These are phyloP conservation scores for Pseudomyrmex dendroicus DNA, from an alignment of 1,140 invertebrate species.

Conservation along the genomic window DNA sequence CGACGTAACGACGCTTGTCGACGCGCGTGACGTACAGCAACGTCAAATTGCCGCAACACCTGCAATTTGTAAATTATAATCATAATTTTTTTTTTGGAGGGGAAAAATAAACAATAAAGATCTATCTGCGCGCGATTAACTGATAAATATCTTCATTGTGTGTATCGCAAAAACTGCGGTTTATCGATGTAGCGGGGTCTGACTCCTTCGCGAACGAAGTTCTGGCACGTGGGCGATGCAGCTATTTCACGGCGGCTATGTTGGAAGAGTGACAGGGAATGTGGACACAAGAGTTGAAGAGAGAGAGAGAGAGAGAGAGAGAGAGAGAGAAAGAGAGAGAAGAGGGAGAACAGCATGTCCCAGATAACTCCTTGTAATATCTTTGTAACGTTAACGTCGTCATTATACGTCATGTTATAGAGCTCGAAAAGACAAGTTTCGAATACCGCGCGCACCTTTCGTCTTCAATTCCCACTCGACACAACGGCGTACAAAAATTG, in stretches of 20 bases:
- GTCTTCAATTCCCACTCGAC: neutral
- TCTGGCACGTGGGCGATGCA: constrained; percentile 55
- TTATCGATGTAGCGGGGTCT: constrained; percentile 12
- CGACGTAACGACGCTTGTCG: no score
- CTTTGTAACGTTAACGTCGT: constrained; percentile 50
- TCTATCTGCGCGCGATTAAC: neutral
- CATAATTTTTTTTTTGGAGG: neutral
- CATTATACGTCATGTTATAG: constrained; percentile 10
- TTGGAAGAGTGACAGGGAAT: constrained; percentile 42
- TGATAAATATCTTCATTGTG: neutral
- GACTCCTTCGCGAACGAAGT: constrained; percentile 33
- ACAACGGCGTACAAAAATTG: neutral
- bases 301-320: neutral
- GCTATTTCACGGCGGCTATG: constrained; percentile 51
- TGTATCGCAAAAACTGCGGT: constrained; percentile 22
- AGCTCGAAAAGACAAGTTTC: neutral
- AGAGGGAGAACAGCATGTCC: constrained; percentile 14
- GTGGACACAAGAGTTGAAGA: constrained; percentile 28
- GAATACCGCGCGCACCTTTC: constrained; percentile 31
- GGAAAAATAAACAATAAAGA: neutral
- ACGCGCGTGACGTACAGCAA: no score
- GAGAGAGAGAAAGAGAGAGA: neutral
- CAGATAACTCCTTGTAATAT: constrained; percentile 56
- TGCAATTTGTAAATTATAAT: no score
- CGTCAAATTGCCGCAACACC: no score